Base-by-base conservation (phyloP, 1,140 invertebrate species). In the Babylonia areolata region DNA sequence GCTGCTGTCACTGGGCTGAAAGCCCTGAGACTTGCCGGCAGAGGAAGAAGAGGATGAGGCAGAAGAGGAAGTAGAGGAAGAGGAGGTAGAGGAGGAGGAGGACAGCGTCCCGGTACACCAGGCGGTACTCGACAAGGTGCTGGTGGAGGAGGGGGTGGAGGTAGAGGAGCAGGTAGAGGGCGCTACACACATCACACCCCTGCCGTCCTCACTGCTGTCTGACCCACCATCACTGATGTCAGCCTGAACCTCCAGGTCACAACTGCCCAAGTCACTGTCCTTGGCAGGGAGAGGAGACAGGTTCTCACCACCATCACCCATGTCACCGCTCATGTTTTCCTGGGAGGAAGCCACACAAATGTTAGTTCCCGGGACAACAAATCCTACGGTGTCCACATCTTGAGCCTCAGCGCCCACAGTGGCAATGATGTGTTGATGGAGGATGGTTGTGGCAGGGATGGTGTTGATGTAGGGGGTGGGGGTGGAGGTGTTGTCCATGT, bases 401-500 rank as follows among this genome's bases (percentile, higher is more conserved):
- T 64, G 15, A 64, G 15, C 58, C 28, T 23, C 28, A 51, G 58
- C 28, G 58, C 12, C 20, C 9, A 51, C 5, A n/a, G 28, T 23
- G 58, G 28, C 5, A 23, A 64, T 5, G 9, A 64, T 23, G 58
- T 28, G 58, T 23, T 64, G 17, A 12, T 23, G 58, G 1, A n/a
- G 6, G 58, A n/a, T 23, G 0, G 58, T 23, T 12, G 58, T 23
- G 58, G 58, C 28, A 20, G 58, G 58, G 58, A 23, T 28, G 58
- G 58, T 64, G 23, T 5, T 64, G 58, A 20, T 51, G 46, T 6
- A 51, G 46, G 46, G 46, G 46, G 58, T 69, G 42, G 39, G 78
- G 46, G 71, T 33, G 17, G 79, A 54, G 39, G 33, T 80, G 20
- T 87, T 78, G n/a, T 86, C 84, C 88, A 89, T 90, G 40, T 87